These are phyloP conservation scores for Leucophenga maculata DNA, from an alignment of 2,888 invertebrate species.

Conservation along the genomic window DNA sequence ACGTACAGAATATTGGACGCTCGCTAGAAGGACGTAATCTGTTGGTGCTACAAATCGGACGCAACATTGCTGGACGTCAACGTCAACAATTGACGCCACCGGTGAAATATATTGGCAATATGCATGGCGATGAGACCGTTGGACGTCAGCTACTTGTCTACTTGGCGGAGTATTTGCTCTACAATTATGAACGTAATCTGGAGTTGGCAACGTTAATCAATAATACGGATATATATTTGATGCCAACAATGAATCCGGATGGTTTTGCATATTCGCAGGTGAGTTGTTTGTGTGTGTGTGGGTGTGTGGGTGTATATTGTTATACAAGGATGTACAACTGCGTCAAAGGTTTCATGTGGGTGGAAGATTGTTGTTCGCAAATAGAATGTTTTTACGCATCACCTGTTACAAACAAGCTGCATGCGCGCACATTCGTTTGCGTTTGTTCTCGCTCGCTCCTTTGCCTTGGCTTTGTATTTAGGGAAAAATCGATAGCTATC, in stretches of 20 bases:
- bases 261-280: slow-evolving; percentile 91
- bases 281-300: slow-evolving; percentile 46
- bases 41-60: slow-evolving; percentile 80
- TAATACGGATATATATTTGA: slow-evolving; percentile 90
- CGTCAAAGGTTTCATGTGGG: too few relatives aligned
- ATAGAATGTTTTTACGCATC: slow-evolving; percentile 40
- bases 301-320: too few relatives aligned
- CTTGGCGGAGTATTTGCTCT: slow-evolving; percentile 87
- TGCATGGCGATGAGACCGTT: slow-evolving; percentile 96
- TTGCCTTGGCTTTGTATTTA: too few relatives aligned
- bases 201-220: slow-evolving; percentile 86
- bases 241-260: slow-evolving; percentile 98
- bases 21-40: slow-evolving; percentile 87
- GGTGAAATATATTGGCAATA: slow-evolving; percentile 95
- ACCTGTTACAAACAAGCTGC: slow-evolving; percentile 3
- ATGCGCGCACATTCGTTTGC: background rate
- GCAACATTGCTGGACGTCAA: slow-evolving; percentile 75
- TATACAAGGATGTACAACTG: too few relatives aligned
- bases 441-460: background rate
- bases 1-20: slow-evolving; percentile 84
- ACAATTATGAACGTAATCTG: slow-evolving; percentile 80
- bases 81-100: slow-evolving; percentile 82
- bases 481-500: background rate
- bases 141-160: slow-evolving; percentile 88
- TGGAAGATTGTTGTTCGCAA: too few relatives aligned